Conservation (phyloP, 2,797 vertebrate species). For the Echiichthys vipera region DNA sequence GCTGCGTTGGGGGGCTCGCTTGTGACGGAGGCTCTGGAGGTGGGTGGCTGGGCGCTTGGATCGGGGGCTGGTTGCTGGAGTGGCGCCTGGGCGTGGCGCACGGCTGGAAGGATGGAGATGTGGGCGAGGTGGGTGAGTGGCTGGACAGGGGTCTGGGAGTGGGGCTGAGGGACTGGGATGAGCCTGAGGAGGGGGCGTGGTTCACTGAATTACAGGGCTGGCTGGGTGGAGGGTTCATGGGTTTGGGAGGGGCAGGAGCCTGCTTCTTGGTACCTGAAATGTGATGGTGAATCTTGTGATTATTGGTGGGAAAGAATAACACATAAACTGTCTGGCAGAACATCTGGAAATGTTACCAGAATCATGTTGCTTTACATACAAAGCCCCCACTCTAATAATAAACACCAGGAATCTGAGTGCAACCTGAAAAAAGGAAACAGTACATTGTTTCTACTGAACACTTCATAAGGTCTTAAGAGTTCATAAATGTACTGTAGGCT, state of each 20-base stretch:
- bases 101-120: slow-evolving; percentile 75
- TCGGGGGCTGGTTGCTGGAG: slow-evolving; percentile 88
- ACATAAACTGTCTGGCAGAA: not conserved
- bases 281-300: not conserved
- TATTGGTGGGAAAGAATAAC: not conserved
- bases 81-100: slow-evolving; percentile 87
- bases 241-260: slow-evolving; percentile 96
- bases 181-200: slow-evolving; percentile 68
- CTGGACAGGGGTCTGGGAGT: slow-evolving; percentile 84
- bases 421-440: no score
- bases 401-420: not conserved
- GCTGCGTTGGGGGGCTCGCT: slow-evolving; percentile 74
- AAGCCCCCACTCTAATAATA: not conserved
- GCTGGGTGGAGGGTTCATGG: slow-evolving; percentile 88
- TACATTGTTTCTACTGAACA: no score
- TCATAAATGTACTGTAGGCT: not conserved
- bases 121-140: slow-evolving; percentile 85
- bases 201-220: slow-evolving; percentile 84
- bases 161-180: slow-evolving; percentile 84
- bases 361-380: not conserved
- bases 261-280: slow-evolving; percentile 93
- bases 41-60: slow-evolving; percentile 94
- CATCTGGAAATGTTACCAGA: not conserved
- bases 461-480: not conserved
- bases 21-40: slow-evolving; percentile 93